Conservation (phyloP, 2,113 vertebrate genomes). For the Ameiurus melas region DNA sequence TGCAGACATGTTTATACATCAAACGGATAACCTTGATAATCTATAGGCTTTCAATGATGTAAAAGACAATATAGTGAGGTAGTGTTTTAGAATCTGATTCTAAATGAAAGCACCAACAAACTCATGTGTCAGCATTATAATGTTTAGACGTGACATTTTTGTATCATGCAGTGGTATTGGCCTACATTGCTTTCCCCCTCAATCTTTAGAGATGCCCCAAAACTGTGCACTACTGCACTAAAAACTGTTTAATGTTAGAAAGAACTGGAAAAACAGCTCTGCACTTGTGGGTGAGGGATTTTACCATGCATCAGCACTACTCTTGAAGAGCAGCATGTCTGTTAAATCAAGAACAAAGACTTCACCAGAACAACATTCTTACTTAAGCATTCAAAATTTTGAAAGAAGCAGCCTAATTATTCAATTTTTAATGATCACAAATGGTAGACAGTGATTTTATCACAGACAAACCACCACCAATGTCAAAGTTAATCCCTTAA, state of each 20-base stretch:
- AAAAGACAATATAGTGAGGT: background rate
- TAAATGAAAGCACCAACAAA: background rate
- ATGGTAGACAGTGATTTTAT: background rate
- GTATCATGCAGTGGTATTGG: background rate
- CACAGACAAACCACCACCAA: background rate
- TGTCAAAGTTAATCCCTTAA: conserved; percentile 13
- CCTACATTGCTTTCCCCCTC: background rate
- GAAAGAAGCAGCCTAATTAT: background rate
- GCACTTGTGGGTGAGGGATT: conserved; percentile 20
- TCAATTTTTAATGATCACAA: background rate
- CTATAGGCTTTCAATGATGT: background rate
- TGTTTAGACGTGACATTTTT: background rate
- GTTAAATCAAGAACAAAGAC: conserved; percentile 3
- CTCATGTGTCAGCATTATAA: background rate
- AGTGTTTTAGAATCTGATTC: background rate
- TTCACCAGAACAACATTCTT: background rate
- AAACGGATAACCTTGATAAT: background rate
- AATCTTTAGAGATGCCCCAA: background rate
- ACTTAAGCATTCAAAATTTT: background rate
- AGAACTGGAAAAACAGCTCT: background rate
- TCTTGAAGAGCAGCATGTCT: background rate
- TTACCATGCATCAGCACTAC: conserved; percentile 9
- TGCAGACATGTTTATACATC: background rate
- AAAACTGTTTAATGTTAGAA: background rate
- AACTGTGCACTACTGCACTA: background rate